Base-by-base conservation (phyloP, 2,888 invertebrate species). In the Eupithecia exiguata region DNA sequence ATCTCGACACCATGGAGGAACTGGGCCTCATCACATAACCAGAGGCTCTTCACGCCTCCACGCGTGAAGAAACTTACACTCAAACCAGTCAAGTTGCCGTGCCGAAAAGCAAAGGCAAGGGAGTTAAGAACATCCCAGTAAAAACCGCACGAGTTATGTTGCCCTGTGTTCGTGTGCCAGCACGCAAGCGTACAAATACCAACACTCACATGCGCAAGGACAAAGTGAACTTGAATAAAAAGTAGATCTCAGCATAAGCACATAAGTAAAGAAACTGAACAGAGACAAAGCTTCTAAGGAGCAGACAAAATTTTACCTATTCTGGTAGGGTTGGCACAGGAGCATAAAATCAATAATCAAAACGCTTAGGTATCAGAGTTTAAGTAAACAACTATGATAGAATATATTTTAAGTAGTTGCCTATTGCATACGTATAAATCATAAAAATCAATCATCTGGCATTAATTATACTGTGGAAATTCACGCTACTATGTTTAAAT, bases 1-100 rank as follows among this genome's bases (percentile, higher is more conserved):
- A 98, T 87, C 92, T 98, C 43, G 95, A 95, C 69, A 96, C 96
- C 0, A 95, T 98, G 89, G 95, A 96, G 78, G 96, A 96, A 80
- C 91, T 97, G 18, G 96, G 96, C 0, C 93, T 95, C 68, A 92
- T 96, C 40, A 95, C 93, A 16, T 93, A 89, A 81, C 74, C 66
- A 16, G 43, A 68, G 69, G 73, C 73, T 18, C 73, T 71, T 71
- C 76, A 71, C 76, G 76, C 72, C 35, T 38, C 53, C 43, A 25
- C 67, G 67, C 67, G 38, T 70, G 71, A 72, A 71, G 69, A 74
- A 38, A 36, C 61, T 30, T 14, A 14, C 63, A 18, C n/a, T 9
- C 38, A 14, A 66, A 9, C 36, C 5, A 65, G 38, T 38, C 40
- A 21, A 66, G 40, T 38, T 4, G 35, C 30, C 30, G 58, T 10